Evolutionary conservation across 2,113 vertebrate genomes (phyloP), one percentile per base, ranked within the genome.

Genomic region (Aepyceros melampus): DNA sequence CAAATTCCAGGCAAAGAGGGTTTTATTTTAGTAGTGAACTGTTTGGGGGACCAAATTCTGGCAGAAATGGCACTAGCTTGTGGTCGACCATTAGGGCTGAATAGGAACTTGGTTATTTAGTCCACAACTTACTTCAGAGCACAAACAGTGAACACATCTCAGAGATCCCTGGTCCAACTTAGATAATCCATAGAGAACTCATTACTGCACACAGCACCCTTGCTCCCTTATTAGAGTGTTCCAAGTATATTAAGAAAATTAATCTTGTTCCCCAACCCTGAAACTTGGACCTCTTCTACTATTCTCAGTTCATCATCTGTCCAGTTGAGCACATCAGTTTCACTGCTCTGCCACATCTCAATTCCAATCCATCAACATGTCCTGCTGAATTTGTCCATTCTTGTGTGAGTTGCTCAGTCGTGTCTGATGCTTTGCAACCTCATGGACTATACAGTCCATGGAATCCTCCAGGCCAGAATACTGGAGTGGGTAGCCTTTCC

Each of bases 21-120:
- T 92, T 95, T 82, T 74, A 71, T 96, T 97, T 97, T 81, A 90
- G 56, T 51, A 4, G 5, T 64, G 36, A 96, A 43, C 60, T 91
- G 29, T 84, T 55, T 89, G 5, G 31, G 33, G 55, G 53, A 60
- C 29, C 40, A 89, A 25, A 74, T 92, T 97, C 43, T 86, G 43
- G 58, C 10, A 29, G 51, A 94, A 53, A 53, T 45, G 81, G 3
- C 43, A 67, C 10, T 67, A 95, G 62, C 53, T 74, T 64, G 16
- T 85, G 17, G 15, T 84, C 84, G 51, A 89, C 21, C 33, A n/a
- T 96, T 87, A 93, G 43, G 51, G 56, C 14, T 49, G 51, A 91
- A 49, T 78, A 64, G 43, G 60, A 85, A 60, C 47, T 58, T 87
- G 58, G 31, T 95, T 91, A 83, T 45, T 87, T 96, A 88, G 47